Conservation (phyloP, 2,888 invertebrate genomes). For the Hyalella azteca region DNA sequence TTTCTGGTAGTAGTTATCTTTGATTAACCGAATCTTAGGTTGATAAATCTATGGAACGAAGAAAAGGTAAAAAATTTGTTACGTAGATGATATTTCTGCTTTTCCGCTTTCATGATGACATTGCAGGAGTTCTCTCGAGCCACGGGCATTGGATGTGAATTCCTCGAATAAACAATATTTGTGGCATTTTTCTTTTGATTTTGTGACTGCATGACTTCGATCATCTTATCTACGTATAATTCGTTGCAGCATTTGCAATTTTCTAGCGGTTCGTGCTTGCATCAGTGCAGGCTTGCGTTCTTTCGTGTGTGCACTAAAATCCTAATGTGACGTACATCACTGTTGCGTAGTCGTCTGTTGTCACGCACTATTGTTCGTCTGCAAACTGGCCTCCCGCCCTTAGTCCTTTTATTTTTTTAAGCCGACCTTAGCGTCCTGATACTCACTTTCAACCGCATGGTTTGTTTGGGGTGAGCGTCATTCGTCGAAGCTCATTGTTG, state of each 20-base stretch:
- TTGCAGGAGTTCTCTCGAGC: neutral
- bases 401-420: neutral
- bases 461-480: conserved; percentile 13
- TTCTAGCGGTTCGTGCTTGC: neutral
- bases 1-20: neutral
- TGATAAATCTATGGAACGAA: neutral
- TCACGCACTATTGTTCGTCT: conserved; percentile 4
- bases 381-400: conserved; percentile 21
- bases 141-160: neutral
- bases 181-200: neutral
- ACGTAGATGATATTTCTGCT: neutral
- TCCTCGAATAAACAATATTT: neutral
- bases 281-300: neutral
- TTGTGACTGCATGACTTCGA: neutral
- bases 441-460: neutral
- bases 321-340: neutral
- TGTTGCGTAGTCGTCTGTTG: neutral
- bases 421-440: neutral
- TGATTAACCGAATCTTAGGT: neutral
- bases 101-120: too few relatives aligned
- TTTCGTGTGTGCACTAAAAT: neutral
- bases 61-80: neutral
- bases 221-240: neutral
- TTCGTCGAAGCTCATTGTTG: neutral
- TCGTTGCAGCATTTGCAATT: neutral